Conservation (phyloP, 1,140 invertebrate genomes). For the Cherax quadricarinatus region DNA sequence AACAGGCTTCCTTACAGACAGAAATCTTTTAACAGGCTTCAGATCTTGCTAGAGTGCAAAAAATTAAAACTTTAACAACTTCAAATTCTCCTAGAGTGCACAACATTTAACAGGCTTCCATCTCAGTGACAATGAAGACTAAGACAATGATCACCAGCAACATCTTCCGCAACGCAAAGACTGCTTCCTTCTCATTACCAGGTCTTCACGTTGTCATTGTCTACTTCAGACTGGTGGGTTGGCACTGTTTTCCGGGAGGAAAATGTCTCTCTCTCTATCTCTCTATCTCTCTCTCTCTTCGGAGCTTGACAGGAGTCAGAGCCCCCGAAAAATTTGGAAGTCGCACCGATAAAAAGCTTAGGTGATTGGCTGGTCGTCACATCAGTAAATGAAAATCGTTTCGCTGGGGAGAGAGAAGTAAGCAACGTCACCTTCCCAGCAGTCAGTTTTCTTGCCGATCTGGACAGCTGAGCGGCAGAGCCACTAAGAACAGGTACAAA, state of each 20-base stretch:
- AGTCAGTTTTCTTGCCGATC: constrained; percentile 3
- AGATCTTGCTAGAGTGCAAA: too few species aligned
- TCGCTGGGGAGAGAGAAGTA: constrained; percentile 8
- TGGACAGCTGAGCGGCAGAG: constrained; percentile 37
- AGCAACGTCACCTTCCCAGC: neutral
- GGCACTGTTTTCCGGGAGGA: too few species aligned
- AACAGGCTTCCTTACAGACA: too few species aligned
- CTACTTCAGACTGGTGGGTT: too few species aligned
- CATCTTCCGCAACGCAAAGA: neutral
- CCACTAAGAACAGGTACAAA: constrained; percentile 32
- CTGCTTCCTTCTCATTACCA: neutral
- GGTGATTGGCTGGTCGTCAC: constrained; percentile 40
- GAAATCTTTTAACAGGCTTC: too few species aligned
- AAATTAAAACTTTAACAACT: too few species aligned
- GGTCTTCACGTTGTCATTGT: neutral
- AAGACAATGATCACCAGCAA: neutral
- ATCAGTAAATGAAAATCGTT: constrained; percentile 18
- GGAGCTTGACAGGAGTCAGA: constrained; percentile 11
- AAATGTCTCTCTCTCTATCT: too few species aligned
- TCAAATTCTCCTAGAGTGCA: too few species aligned
- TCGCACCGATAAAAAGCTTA: constrained; percentile 17
- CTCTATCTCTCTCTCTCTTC: neutral
- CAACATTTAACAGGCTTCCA: too few species aligned
- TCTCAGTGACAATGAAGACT: too few species aligned
- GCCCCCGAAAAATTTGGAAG: neutral